Evolutionary conservation across 1,140 invertebrate species (phyloP).

Genomic region (Gerris buenoi): DNA sequence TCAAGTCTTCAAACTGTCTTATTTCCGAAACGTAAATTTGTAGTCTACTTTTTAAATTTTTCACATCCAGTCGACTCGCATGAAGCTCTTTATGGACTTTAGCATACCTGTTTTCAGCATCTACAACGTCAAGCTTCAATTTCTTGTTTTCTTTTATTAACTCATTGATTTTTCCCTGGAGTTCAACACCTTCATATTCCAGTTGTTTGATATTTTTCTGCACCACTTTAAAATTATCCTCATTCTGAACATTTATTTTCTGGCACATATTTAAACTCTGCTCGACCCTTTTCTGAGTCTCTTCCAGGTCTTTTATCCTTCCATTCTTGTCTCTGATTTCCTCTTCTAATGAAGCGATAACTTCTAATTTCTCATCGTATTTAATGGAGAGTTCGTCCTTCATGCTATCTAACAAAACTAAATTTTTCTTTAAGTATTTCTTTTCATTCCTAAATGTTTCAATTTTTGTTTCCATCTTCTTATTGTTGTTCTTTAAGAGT

Average conservation of each 20-base stretch:
- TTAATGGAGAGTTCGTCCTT: not conserved
- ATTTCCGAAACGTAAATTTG: not conserved
- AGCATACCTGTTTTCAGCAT: not conserved
- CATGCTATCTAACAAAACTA: not conserved
- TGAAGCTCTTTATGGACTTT: not conserved
- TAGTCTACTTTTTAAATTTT: not conserved
- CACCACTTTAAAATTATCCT: not conserved
- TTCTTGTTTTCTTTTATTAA: not conserved
- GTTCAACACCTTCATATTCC: not conserved
- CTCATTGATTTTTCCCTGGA: not conserved
- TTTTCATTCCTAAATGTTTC: not conserved
- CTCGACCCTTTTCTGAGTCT: not conserved
- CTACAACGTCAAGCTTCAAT: not conserved
- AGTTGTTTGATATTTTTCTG: not conserved
- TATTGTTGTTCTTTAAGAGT: not conserved
- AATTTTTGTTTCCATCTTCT: not conserved
- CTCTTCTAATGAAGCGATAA: not conserved
- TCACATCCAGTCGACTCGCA: not conserved
- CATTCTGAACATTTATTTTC: not conserved
- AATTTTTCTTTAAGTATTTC: not conserved
- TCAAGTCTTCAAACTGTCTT: not conserved
- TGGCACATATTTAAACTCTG: not conserved
- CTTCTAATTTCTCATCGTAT: not conserved
- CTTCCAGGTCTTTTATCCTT: not conserved
- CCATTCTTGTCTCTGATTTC: not conserved